Evolutionary conservation across 2,888 invertebrate genomes (phyloP), one percentile per base, ranked within the genome.

Genomic region (Ormyrus nitidulus): DNA sequence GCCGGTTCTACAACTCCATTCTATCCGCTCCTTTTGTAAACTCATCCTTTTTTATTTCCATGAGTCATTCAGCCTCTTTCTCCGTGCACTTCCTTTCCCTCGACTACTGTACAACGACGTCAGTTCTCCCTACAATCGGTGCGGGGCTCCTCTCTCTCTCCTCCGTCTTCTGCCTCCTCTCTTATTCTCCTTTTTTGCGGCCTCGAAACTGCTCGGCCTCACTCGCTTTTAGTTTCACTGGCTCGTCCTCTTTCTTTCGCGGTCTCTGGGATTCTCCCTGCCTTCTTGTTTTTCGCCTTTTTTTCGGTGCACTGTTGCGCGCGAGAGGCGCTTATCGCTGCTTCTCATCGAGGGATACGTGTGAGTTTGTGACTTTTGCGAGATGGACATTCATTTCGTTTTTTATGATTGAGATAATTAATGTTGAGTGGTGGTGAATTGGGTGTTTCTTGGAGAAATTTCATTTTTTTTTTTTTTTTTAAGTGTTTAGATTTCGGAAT

Each of bases 171-270:
- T 79, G 19, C 19, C 19, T 19, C 19, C 1, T 1, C 19, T 19
- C 19, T 19, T 1, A 62, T 64, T 48, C 48, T 51, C 44, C 11
- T 62, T 54, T 62, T 11, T 9, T 46, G 75, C 58, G 68, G 68
- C 72, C 73, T 76, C 80, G 69, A 77, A 80, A 77, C 80, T 80
- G 72, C 80, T 69, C 59, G 79, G 53, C 49, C 51, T 34, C 51
- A 19, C 64, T 70, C 62, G 61, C 66, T 72, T 79, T 79, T 74
- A 75, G 69, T 73, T 78, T 69, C 77, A 59, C 79, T 73, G 64
- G 19, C 46, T 64, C 70, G 58, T 70, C 58, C 64, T 75, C 58
- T 72, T 69, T 70, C 59, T 56, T 48, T 66, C 44, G 19, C 53
- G n/a, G 51, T 70, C 19, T 34, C 19, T 19, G 19, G 19, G 19